A percentile compares a stretch with the other conserved stretches of the same genome.
Conservation (phyloP, 2,797 vertebrate species). For the Sciaenops ocellatus region DNA sequence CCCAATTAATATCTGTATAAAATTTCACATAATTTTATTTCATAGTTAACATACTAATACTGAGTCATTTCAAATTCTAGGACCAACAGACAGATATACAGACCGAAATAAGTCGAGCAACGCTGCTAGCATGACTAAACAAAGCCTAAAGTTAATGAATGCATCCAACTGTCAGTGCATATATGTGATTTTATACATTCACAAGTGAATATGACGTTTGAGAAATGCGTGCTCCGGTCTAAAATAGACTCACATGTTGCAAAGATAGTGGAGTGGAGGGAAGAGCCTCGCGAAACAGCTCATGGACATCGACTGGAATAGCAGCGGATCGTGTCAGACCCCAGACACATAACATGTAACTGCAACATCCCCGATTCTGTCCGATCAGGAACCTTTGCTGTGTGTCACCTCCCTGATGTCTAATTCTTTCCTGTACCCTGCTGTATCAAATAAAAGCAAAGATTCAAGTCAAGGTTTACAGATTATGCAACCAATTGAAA, state of each 20-base stretch:
- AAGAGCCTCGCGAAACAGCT: neutral
- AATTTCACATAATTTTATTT: neutral
- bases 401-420: neutral
- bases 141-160: neutral
- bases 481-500: constrained; percentile 4
- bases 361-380: neutral
- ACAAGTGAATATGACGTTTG: neutral
- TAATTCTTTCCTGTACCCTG: neutral
- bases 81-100: too few relatives aligned
- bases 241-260: neutral
- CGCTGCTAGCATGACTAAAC: neutral
- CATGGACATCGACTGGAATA: neutral
- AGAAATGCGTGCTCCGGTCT: neutral
- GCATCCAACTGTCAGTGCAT: neutral
- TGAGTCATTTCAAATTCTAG: too few relatives aligned
- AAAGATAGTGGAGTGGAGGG: neutral
- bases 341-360: neutral
- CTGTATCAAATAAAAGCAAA: neutral
- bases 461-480: constrained; percentile 1
- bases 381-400: neutral
- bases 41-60: too few relatives aligned
- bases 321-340: neutral
- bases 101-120: too few relatives aligned
- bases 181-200: neutral
- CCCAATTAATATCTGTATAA: too few relatives aligned